Evolutionary conservation across 2,797 vertebrate genomes (phyloP), one percentile per base, ranked within the genome.

Genomic region (Bryconaethiops microstoma): DNA sequence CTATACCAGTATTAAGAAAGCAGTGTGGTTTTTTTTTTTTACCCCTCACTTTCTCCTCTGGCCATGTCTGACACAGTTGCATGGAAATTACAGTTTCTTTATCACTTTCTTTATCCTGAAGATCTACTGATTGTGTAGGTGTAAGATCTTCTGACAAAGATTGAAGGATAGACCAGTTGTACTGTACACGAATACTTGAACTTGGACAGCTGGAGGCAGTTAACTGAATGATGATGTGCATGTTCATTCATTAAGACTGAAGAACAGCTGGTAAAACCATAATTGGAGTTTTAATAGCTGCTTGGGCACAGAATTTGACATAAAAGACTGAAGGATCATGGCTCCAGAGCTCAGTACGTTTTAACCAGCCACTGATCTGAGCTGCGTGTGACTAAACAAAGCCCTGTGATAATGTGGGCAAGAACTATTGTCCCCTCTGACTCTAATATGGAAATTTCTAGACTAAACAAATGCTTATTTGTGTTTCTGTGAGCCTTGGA

Each of bases 401-500:
- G 29, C 65, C 45, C 63, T 42, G 67, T 82, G 80, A 65, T 57
- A 59, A 77, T 69, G 54, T 64, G 67, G 69, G 55, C 60, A 72
- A 71, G 74, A 77, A 48, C 39, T 50, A 67, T 59, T 35, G 42
- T 77, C 74, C 13, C 60, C 74, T 69, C 60, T 72, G 45, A 68
- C 52, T 57, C 67, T 74, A 67, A 72, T 82, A 82, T 82, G 80
- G 80, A 82, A 82, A 82, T 82, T 29, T 14, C 64, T 35, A 74
- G 70, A 78, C 70, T 78, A 82, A 78, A 82, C 81, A 78, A 82
- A 78, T 82, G 70, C 71, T 74, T 74, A 74, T 74, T 82, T 82
- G 76, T 81, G 35, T 78, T 72, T 81, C 52, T 19, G 42, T 78
- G 62, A 62, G 69, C 69, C 62, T 59, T 67, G 69, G 12, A 55